Evolutionary conservation across 2,888 invertebrate genomes (phyloP).

Genomic region (Conistra vaccinii): DNA sequence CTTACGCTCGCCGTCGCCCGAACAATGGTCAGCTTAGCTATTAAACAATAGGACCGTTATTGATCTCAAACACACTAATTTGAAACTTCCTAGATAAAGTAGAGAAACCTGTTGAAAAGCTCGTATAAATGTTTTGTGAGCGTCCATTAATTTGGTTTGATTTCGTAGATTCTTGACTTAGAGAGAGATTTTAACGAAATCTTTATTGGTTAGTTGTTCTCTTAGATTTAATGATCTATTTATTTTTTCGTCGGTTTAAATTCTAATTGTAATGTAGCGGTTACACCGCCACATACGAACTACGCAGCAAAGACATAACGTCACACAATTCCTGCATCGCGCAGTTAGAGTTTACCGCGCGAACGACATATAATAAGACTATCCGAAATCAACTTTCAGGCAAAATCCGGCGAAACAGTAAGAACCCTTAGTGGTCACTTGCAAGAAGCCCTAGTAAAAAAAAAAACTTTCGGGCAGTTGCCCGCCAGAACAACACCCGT

Average conservation of each 20-base stretch:
- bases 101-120: neutral
- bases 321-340: too few relatives aligned
- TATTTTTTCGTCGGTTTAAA: neutral
- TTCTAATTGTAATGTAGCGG: neutral
- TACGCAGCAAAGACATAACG: too few relatives aligned
- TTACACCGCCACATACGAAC: too few relatives aligned
- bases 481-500: too few relatives aligned
- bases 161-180: neutral
- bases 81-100: slow-evolving; percentile 3
- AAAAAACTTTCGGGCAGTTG: too few relatives aligned
- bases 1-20: slow-evolving; percentile 64
- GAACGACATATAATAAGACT: too few relatives aligned
- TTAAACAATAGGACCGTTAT: slow-evolving; percentile 72
- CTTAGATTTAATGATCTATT: neutral
- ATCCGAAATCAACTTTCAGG: too few relatives aligned
- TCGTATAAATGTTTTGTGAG: slow-evolving; percentile 9
- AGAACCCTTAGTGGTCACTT: too few relatives aligned
- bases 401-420: too few relatives aligned
- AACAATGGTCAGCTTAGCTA: slow-evolving; percentile 75
- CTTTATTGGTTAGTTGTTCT: neutral
- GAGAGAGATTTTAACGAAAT: neutral
- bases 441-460: too few relatives aligned
- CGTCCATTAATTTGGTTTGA: slow-evolving; percentile 2
- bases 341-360: too few relatives aligned
- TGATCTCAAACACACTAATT: slow-evolving; percentile 54